Base-by-base conservation (phyloP, 2,797 vertebrate species). In the Poecilia wingei region DNA sequence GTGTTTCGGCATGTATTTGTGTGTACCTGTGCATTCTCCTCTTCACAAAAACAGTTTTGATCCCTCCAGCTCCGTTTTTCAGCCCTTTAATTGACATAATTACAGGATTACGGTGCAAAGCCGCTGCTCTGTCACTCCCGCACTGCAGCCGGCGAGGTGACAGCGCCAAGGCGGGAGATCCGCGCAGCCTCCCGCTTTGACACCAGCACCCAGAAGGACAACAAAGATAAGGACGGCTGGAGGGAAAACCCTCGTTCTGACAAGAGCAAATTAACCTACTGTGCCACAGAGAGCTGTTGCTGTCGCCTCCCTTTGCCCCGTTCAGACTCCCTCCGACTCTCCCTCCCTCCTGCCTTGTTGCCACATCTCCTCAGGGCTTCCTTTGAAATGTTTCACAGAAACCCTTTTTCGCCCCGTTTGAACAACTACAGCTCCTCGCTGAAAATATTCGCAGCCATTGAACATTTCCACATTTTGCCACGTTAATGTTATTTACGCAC, bases 81-180 rank as follows among this genome's bases (percentile, higher is more conserved):
- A 86, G 89, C 84, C 83, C 80, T 82, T 89, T 95, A 95, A 95
- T 95, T 94, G 94, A 92, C 93, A 92, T 95, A 94, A 95, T 95
- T 95, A 95, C 87, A 77, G 91, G 94, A 95, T 95, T 95, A 95
- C 87, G 86, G 84, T 78, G 81, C 84, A 94, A 93, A 94, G 92
- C 91, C 89, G 86, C 90, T 85, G 80, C 90, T 91, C 88, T 89
- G 89, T 91, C 92, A 89, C 83, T 92, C 82, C 73, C 57, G 86
- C 8, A 85, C 87, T 82, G 80, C 77, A 86, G 74, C 86, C 84
- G 16, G 83, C 33, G 69, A 90, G 87, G 91, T 90, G 92, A 90
- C 89, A 85, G 89, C 51, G 82, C 78, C 20, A 84, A 89, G 84
- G 90, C 81, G 49, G 91, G 86, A 61, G 31, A 92, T 86, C 85